Evolutionary conservation across 2,888 invertebrate species (phyloP), one percentile per base, ranked within the genome.

Genomic region (Drosophila maculinotata): DNA sequence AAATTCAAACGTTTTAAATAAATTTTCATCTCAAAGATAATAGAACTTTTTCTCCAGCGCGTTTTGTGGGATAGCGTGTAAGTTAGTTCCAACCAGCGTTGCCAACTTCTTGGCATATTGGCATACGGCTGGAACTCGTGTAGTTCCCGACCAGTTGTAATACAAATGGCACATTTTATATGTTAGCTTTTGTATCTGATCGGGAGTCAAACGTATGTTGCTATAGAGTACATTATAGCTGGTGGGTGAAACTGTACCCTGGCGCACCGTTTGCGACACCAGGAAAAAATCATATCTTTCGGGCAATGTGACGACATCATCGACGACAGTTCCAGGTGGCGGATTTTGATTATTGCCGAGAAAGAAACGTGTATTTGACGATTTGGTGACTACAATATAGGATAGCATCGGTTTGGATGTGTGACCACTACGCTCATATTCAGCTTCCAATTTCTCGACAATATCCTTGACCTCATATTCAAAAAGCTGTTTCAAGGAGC

Each of bases 61-160:
- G 49, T 92, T 92, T 59, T 94, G 93, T 0, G 96, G 96, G 0
- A 96, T 95, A 28, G 92, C 92, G 84, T 97, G 97, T 1, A 98
- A 93, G 20, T 94, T 93, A 89, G 98, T 97, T 0, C 95, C 96
- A 0, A 96, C 96, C 3, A 98, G 92, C 90, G 97, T 97, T 0
- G 98, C 98, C 65, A 98, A 91, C 86, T 98, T 98, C 90, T 98
- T 98, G 0, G 98, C 98, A 90, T 98, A 98, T 90, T 98, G 98
- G 88, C 97, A 97, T 0, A 97, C 97, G 0, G 98, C 96, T 0
- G 98, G 98, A 8, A 98, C 98, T 17, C 97, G 93, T 10, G 96
- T 95, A 0, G 96, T 92, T 74, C 95, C 96, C 47, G 95, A 95
- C 95, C 97, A 98, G 91, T 99, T 99, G 91, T 95, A 99, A 89